phyloP scores from a whole-genome alignment of 2,113 vertebrate species.

The Brienomyrus brachyistius region DNA sequence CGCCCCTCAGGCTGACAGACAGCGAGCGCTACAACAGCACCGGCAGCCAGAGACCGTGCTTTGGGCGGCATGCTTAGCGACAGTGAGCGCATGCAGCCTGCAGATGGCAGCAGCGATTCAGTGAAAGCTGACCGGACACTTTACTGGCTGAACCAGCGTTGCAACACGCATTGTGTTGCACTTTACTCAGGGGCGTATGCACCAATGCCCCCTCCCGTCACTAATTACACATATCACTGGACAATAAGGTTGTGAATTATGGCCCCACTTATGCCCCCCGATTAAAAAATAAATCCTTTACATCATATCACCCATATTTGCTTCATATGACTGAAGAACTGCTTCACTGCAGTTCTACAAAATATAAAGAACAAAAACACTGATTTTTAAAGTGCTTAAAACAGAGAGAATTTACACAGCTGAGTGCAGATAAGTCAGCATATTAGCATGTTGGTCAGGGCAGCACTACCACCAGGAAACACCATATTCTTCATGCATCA shows the following conservation, averaged over 20 bases:
- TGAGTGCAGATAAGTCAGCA: background rate
- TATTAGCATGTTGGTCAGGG: background rate
- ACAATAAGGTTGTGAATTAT: background rate
- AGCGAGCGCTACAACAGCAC: too few relatives aligned
- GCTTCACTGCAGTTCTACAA: background rate
- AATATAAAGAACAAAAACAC: background rate
- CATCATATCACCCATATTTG: background rate
- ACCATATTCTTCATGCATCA: background rate
- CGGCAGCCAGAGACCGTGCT: background rate
- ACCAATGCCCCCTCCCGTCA: background rate
- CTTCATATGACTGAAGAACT: background rate
- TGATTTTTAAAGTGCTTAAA: background rate
- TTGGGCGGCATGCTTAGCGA: background rate
- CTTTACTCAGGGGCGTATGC: background rate
- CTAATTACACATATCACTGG: background rate
- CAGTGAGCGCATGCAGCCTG: conserved; percentile 5
- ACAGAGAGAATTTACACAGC: background rate
- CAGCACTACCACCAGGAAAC: background rate
- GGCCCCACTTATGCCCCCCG: too few relatives aligned
- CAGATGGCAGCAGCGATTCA: conserved; percentile 54
- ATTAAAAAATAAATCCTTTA: background rate
- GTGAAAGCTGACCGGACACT: background rate
- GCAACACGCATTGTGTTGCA: background rate
- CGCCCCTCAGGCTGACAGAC: background rate
- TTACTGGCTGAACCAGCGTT: background rate